Conservation (phyloP, 1,140 invertebrate genomes). For the Armadillidium nasatum region DNA sequence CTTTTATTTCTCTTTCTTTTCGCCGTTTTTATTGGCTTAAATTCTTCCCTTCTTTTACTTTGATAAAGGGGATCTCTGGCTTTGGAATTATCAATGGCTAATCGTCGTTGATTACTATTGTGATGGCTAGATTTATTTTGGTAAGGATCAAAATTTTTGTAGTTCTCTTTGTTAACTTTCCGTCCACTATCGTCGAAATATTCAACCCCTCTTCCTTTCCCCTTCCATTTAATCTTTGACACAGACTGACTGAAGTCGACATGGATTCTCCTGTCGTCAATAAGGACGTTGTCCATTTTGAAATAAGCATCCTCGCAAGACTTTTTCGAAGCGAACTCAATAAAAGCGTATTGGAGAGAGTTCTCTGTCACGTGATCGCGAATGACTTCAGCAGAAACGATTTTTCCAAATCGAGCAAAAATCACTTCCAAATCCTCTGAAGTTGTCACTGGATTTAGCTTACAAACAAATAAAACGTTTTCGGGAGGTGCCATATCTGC, state of each 20-base stretch:
- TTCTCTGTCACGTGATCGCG: conserved; percentile 86
- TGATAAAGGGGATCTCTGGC: not conserved
- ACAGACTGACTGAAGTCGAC: conserved; percentile 99
- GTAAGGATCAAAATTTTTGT: too few species aligned
- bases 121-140: not conserved
- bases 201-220: conserved; percentile 58
- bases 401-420: conserved; percentile 93
- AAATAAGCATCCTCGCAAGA: conserved; percentile 98
- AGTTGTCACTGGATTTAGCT: conserved; percentile 97
- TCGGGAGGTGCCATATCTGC: conserved; percentile 96
- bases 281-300: conserved; percentile 99
- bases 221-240: conserved; percentile 80
- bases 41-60: not conserved
- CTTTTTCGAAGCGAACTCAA: conserved; percentile 93
- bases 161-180: conserved; percentile 25
- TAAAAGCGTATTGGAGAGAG: conserved; percentile 98
- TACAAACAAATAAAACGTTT: conserved; percentile 99
- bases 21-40: not conserved
- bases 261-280: conserved; percentile 97
- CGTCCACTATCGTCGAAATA: conserved; percentile 37
- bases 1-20: not conserved
- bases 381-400: conserved; percentile 94
- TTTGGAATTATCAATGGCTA: not conserved
- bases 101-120: not conserved
- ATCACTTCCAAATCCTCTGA: conserved; percentile 98